Percentiles rank a stretch among this genome's conserved stretches.
phyloP scores from a whole-genome alignment of 1,140 invertebrate genomes.

The Sesamia nonagrioides region DNA sequence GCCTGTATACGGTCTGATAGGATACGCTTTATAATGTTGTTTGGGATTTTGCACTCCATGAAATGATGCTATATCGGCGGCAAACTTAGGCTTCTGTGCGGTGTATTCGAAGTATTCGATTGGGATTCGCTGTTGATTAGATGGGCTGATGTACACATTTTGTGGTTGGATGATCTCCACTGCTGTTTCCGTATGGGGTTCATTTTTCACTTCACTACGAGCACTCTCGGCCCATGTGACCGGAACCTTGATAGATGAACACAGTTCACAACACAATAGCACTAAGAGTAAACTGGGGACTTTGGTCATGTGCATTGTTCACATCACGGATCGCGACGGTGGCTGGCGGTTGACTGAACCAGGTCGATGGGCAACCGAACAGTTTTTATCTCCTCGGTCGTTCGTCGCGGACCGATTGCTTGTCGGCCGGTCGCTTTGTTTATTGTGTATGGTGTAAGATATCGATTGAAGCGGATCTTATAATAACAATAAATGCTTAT shows the following conservation, averaged over 20 bases:
- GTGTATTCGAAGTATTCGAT: conserved; percentile 78
- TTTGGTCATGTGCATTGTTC: conserved; percentile 71
- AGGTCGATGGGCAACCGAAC: conserved; percentile 61
- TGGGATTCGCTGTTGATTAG: conserved; percentile 57
- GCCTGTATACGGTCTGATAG: conserved; percentile 70
- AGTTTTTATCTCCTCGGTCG: conserved; percentile 85
- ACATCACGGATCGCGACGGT: conserved; percentile 75
- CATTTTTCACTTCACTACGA: conserved; percentile 73
- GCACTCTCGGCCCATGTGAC: conserved; percentile 68
- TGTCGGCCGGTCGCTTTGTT: conserved; percentile 74
- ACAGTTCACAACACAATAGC: conserved; percentile 71
- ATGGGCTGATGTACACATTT: conserved; percentile 35
- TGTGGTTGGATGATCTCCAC: conserved; percentile 54
- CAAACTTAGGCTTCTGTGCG: conserved; percentile 79
- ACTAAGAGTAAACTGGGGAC: conserved; percentile 64
- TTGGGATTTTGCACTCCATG: conserved; percentile 74
- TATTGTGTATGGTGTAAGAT: conserved; percentile 56
- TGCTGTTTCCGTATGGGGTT: conserved; percentile 53
- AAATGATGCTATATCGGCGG: conserved; percentile 70
- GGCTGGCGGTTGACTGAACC: conserved; percentile 76
- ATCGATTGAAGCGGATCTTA: conserved; percentile 43
- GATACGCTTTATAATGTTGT: conserved; percentile 71
- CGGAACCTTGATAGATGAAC: conserved; percentile 76
- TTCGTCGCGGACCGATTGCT: conserved; percentile 76
- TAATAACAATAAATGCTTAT: not conserved